Conservation (phyloP, 1,140 invertebrate genomes). For the Metopolophium dirhodum region DNA sequence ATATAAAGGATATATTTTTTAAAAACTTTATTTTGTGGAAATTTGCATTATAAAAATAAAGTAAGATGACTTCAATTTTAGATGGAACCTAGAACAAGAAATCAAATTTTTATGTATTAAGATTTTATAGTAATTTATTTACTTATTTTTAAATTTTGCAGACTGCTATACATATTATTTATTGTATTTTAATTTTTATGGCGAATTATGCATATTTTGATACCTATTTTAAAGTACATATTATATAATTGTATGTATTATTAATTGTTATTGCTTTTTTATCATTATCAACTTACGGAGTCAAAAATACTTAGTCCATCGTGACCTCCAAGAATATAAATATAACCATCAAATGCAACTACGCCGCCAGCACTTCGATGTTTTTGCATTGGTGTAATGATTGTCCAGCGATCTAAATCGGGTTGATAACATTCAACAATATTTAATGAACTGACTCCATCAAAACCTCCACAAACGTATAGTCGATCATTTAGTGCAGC, state of each 20-base stretch:
- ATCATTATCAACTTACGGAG: slow-evolving; percentile 68
- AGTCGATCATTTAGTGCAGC: slow-evolving; percentile 79
- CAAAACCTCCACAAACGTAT: slow-evolving; percentile 89
- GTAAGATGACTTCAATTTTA: not conserved
- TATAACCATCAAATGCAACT: slow-evolving; percentile 78
- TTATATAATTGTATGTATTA: too few relatives aligned
- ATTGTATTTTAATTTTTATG: too few relatives aligned
- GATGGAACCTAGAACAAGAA: not conserved
- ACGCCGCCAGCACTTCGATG: slow-evolving; percentile 89
- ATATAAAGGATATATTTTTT: not conserved
- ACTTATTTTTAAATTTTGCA: not conserved
- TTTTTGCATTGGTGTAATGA: slow-evolving; percentile 80
- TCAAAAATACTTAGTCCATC: slow-evolving; percentile 90
- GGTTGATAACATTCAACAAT: slow-evolving; percentile 85
- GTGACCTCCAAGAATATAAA: slow-evolving; percentile 85
- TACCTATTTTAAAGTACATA: too few relatives aligned
- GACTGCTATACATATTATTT: not conserved
- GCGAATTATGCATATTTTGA: too few relatives aligned
- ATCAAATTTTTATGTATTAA: not conserved
- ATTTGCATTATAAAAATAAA: not conserved
- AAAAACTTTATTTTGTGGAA: not conserved
- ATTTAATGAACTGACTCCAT: slow-evolving; percentile 85
- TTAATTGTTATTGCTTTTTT: too few relatives aligned
- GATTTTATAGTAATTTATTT: not conserved
- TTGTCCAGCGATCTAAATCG: slow-evolving; percentile 76